phyloP scores from a whole-genome alignment of 2,888 invertebrate species.

The Priocnemis perturbator region DNA sequence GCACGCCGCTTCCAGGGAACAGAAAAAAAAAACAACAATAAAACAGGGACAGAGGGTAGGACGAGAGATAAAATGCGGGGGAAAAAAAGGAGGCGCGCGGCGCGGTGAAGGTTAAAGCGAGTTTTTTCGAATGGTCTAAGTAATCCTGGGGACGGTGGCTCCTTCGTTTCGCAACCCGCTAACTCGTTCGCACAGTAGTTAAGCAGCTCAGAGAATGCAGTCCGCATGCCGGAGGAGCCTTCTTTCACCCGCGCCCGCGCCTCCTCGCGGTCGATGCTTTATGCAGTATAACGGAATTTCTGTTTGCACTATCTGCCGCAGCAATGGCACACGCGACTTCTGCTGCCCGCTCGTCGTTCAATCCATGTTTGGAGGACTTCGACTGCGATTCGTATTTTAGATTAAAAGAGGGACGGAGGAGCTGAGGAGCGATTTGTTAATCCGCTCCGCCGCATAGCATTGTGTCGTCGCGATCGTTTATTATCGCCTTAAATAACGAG shows the following conservation, averaged over 20 bases:
- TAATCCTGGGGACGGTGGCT: slow-evolving; percentile 18
- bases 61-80: slow-evolving; percentile 12
- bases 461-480: slow-evolving; percentile 46
- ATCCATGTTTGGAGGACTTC: slow-evolving; percentile 45
- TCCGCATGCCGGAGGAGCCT: slow-evolving; percentile 59
- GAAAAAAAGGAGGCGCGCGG: slow-evolving; percentile 6
- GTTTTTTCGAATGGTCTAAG: background rate
- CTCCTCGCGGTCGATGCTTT: slow-evolving; percentile 49
- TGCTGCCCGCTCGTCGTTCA: slow-evolving; percentile 26
- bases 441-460: slow-evolving; percentile 43
- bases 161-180: slow-evolving; percentile 45
- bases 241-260: background rate
- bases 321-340: slow-evolving; percentile 54
- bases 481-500: slow-evolving; percentile 24
- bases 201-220: slow-evolving; percentile 69
- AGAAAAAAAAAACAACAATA: slow-evolving; percentile 19
- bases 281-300: slow-evolving; percentile 65
- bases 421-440: slow-evolving; percentile 36
- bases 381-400: slow-evolving; percentile 50
- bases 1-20: background rate
- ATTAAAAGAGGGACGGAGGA: slow-evolving; percentile 36
- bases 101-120: no score
- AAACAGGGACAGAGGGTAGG: no score
- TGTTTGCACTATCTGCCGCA: slow-evolving; percentile 63
- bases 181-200: slow-evolving; percentile 62